A percentile compares a stretch with the other conserved stretches of the same genome.
Conservation (phyloP, 2,888 invertebrate species). For the Siphonodentalium dalli region DNA sequence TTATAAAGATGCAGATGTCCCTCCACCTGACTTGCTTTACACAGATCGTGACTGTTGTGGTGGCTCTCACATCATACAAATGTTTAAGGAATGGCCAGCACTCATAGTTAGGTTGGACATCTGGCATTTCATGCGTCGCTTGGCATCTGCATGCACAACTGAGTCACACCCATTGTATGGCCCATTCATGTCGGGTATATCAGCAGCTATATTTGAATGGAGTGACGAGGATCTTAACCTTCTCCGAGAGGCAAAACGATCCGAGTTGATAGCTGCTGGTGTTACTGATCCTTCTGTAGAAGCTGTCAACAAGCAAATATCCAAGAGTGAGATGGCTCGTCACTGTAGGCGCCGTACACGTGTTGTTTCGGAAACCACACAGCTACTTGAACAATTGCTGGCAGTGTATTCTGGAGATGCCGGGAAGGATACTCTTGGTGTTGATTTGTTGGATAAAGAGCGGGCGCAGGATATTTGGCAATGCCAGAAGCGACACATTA, state of each 20-base stretch:
- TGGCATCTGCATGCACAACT: constrained; percentile 25
- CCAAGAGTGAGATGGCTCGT: constrained; percentile 20
- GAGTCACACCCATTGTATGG: constrained; percentile 35
- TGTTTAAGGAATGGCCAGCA: constrained; percentile 26
- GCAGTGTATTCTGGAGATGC: constrained; percentile 18
- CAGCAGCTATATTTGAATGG: constrained; percentile 30
- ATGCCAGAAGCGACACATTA: constrained; percentile 24
- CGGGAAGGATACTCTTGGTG: constrained; percentile 25
- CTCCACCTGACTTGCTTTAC: constrained; percentile 38
- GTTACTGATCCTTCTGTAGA: constrained; percentile 17
- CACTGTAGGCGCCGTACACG: constrained; percentile 30
- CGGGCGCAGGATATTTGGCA: constrained; percentile 23
- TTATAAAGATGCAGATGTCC: constrained; percentile 24
- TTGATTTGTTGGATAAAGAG: constrained; percentile 24
- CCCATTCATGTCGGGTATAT: constrained; percentile 31
- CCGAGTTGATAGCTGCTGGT: constrained; percentile 8
- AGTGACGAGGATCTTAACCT: constrained; percentile 20
- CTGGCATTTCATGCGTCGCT: constrained; percentile 39
- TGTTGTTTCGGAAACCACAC: constrained; percentile 16
- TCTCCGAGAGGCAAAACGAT: constrained; percentile 17
- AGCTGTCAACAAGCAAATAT: constrained; percentile 22
- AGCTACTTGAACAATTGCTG: constrained; percentile 21
- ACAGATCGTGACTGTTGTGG: constrained; percentile 44
- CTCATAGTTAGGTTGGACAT: constrained; percentile 32
- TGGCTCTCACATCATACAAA: not conserved